Conservation (phyloP, 2,113 vertebrate species). For the Aleadryas rufinucha region DNA sequence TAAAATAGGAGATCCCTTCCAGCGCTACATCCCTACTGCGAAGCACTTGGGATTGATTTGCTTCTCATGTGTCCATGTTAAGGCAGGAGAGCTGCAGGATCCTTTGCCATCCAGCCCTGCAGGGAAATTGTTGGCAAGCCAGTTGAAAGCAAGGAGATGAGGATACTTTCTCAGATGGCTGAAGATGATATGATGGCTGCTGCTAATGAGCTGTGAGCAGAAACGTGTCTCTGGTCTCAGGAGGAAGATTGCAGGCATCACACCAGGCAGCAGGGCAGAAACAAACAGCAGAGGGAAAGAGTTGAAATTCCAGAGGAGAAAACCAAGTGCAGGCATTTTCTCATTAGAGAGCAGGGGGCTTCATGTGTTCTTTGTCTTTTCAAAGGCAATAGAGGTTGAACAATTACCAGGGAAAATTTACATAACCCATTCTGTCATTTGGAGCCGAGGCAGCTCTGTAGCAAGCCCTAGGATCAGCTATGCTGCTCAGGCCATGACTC, state of each 20-base stretch:
- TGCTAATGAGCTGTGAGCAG: constrained; percentile 2
- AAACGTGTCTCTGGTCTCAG: background rate
- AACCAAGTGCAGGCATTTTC: constrained; percentile 1
- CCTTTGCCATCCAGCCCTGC: background rate
- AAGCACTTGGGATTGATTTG: constrained; percentile 13
- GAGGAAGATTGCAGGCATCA: background rate
- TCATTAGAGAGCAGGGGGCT: background rate
- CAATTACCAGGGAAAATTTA: background rate
- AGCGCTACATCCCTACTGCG: background rate
- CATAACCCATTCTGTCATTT: background rate
- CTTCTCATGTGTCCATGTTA: background rate
- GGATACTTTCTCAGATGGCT: constrained; percentile 18
- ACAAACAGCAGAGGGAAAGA: background rate
- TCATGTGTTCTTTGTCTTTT: constrained; percentile 8
- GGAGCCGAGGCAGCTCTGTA: background rate
- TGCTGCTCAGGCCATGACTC: background rate
- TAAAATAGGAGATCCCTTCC: constrained; percentile 44
- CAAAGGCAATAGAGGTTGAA: background rate
- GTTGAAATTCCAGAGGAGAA: constrained; percentile 1
- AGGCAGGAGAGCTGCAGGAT: constrained; percentile 22
- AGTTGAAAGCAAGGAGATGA: background rate
- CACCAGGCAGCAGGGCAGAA: background rate
- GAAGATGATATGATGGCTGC: background rate
- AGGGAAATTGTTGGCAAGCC: background rate
- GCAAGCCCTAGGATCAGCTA: background rate